Evolutionary conservation across 2,113 vertebrate genomes (phyloP), one percentile per base, ranked within the genome.

Genomic region (Miniopterus natalensis): DNA sequence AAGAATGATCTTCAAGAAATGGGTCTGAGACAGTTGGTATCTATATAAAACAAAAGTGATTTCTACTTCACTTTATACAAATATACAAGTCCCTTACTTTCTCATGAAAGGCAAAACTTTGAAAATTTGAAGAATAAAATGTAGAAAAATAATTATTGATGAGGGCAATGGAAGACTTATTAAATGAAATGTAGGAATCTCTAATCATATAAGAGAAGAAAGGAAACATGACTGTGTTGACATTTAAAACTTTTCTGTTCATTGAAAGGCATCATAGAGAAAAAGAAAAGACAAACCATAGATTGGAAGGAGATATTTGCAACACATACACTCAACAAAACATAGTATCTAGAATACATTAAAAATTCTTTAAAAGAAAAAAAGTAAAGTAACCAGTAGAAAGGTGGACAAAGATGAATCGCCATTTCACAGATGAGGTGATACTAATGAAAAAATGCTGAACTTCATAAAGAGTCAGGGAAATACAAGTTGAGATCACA

Each of bases 131-230:
- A 79, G 21, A 71, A 36, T 71, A 90, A 88, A 73, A 55, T 36
- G 51, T 29, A 90, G 57, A 55, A 80, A 88, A 81, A 71, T 83
- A 78, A 8, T 78, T 94, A 80, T 85, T 90, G 31, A 74, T 65
- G n/a, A 73, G 23, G n/a, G 15, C 2, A 36, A n/a, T 81, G n/a
- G 40, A 31, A 68, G 29, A 95, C 51, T 75, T 77, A 59, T 59
- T 59, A 70, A 79, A 68, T 79, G 73, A 80, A 5, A 13, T 47
- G 13, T 49, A 90, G 73, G 49, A 85, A 65, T 9, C 21, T 47
- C 66, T 73, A 47, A 77, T 75, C 21, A 51, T 18, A 31, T 68
- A 31, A 66, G 31, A 15, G 55, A 84, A 55, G 42, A 87, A 36
- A 55, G 36, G 85, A 83, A 89, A 79, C 2, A 18, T 74, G 23